Conservation (phyloP, 2,113 vertebrate species). For the Mormoops blainvillei region DNA sequence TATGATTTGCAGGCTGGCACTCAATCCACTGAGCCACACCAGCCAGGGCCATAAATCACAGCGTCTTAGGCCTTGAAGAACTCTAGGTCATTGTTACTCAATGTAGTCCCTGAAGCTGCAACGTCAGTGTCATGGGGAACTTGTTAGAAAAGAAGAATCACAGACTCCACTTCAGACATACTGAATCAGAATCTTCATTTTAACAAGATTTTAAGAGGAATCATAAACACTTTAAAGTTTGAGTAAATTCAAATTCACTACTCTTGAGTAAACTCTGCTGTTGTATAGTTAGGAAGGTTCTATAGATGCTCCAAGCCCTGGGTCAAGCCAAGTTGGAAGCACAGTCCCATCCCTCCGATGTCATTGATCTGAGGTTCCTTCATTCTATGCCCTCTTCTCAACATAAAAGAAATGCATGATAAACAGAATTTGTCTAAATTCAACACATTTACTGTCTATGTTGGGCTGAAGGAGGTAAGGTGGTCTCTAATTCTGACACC, state of each 20-base stretch:
- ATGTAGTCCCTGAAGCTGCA: background rate
- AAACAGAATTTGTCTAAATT: background rate
- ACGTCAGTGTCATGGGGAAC: background rate
- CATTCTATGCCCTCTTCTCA: background rate
- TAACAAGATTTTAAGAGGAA: background rate
- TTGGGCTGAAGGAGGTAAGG: background rate
- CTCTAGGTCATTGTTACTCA: background rate
- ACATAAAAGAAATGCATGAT: background rate
- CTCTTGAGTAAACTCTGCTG: background rate
- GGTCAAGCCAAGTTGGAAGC: background rate
- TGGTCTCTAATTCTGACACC: background rate
- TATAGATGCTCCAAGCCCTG: background rate
- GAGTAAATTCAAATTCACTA: background rate
- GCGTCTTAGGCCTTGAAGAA: background rate
- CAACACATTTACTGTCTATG: background rate
- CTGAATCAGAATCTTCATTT: background rate
- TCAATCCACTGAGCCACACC: too few species aligned
- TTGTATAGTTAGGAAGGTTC: background rate
- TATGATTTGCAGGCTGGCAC: too few species aligned
- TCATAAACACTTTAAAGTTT: background rate
- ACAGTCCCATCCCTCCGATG: background rate
- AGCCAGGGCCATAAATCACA: constrained; percentile 1
- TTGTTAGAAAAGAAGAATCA: background rate
- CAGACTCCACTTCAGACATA: background rate
- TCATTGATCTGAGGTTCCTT: background rate